These are phyloP conservation scores for Sparidentex hasta DNA, from an alignment of 2,797 vertebrate genomes.

Conservation along the genomic window DNA sequence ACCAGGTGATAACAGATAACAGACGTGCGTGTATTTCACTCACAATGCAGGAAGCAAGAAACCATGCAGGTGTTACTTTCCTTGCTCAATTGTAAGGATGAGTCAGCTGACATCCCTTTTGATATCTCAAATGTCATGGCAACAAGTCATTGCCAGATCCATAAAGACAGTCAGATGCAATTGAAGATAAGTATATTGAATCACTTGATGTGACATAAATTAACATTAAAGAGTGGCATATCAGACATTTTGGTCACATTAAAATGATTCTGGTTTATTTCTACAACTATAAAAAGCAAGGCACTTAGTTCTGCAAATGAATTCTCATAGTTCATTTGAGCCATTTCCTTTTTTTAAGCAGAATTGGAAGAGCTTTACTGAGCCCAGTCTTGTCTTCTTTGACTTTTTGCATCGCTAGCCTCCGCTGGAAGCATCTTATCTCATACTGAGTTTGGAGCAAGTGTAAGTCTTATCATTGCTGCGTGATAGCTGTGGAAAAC, in stretches of 20 bases:
- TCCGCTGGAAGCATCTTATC: conserved; percentile 41
- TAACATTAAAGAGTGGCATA: background rate
- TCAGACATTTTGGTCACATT: background rate
- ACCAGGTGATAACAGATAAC: no score
- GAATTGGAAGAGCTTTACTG: background rate
- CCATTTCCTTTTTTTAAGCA: background rate
- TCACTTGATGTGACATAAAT: background rate
- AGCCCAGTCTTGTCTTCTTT: conserved; percentile 6
- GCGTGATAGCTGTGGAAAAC: conserved; percentile 38
- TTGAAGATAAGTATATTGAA: background rate
- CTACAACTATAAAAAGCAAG: background rate
- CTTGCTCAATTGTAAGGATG: background rate
- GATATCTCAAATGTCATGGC: background rate
- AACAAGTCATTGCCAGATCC: background rate
- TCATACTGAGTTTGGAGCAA: conserved; percentile 23
- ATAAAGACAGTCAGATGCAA: background rate
- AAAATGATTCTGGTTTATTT: background rate
- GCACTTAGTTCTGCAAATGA: background rate
- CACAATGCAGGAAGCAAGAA: background rate
- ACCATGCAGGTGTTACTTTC: background rate
- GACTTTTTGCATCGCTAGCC: conserved; percentile 9
- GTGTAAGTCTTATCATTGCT: conserved; percentile 45
- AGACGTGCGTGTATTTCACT: background rate
- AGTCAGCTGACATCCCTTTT: background rate
- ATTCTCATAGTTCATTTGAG: background rate